Base-by-base conservation (phyloP, 1,140 invertebrate genomes). In the Archegozetes longisetosus region DNA sequence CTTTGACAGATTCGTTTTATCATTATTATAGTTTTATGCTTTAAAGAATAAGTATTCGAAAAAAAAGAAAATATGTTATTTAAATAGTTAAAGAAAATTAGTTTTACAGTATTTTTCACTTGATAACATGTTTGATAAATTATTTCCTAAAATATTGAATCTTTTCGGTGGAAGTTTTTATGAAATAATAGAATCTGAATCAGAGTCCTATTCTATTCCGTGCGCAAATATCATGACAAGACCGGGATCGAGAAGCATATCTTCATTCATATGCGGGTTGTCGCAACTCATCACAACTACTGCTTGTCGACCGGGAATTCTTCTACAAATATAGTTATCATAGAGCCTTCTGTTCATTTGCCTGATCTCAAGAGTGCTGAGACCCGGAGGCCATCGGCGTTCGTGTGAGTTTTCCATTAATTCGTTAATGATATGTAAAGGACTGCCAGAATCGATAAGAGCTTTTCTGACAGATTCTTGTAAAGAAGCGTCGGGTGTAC, bases 171-270 rank as follows among this genome's bases (percentile, higher is more conserved):
- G n/a, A n/a, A n/a, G n/a, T n/a, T n/a, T n/a, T n/a, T n/a, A n/a
- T n/a, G n/a, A n/a, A n/a, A n/a, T n/a, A n/a, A n/a, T n/a, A n/a
- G n/a, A n/a, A n/a, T n/a, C n/a, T n/a, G n/a, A n/a, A n/a, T n/a
- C n/a, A n/a, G n/a, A n/a, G 24, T 12, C 24, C 25, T 66, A 90
- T 75, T 94, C 91, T 59, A 96, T 90, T 61, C 91, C 92, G 75
- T 96, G 91, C 56, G 92, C 92, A 77, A 97, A 97, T 67, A 97
- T 97, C 90, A 97, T 94, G 17, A 96, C 88, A 64, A 96, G 78
- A n/a, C 92, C 92, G 2, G 92, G 92, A 66, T 94, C 88, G 28
- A 92, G 79, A 78, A 95, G 90, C 81, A 96, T 89, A 66, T 95
- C 88, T 64, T 90, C 88, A 63, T 86, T 84, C 78, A 97, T 90